Conservation (phyloP, 2,888 invertebrate genomes). For the Cheilosia impressa region DNA sequence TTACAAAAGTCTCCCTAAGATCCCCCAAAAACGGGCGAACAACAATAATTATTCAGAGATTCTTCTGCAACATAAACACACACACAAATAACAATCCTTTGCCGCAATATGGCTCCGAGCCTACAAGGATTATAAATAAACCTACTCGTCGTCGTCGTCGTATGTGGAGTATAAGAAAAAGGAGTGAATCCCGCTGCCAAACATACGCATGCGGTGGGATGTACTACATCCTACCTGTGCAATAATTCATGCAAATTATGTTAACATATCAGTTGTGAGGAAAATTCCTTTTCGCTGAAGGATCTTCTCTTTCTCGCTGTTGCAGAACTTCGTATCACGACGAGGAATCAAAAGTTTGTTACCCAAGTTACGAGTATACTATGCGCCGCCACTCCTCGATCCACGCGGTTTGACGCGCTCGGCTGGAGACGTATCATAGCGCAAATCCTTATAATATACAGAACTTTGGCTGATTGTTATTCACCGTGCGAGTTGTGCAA, state of each 20-base stretch:
- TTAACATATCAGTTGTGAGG: constrained; percentile 73
- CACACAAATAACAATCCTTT: constrained; percentile 72
- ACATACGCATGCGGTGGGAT: constrained; percentile 30
- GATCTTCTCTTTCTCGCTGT: constrained; percentile 40
- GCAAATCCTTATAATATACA: constrained; percentile 59
- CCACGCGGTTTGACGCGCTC: constrained; percentile 62
- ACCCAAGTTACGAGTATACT: background rate
- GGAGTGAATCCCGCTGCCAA: constrained; percentile 19
- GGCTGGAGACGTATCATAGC: constrained; percentile 66
- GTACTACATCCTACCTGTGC: constrained; percentile 33
- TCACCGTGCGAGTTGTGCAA: constrained; percentile 69
- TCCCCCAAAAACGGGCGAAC: constrained; percentile 45
- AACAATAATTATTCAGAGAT: constrained; percentile 74
- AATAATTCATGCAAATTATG: constrained; percentile 75
- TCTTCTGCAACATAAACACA: constrained; percentile 41
- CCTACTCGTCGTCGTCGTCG: constrained; percentile 15
- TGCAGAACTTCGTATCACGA: constrained; percentile 71
- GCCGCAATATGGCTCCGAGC: constrained; percentile 70
- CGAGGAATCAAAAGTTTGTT: constrained; percentile 69
- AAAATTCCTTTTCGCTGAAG: constrained; percentile 63
- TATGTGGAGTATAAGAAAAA: constrained; percentile 28
- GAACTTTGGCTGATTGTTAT: constrained; percentile 53
- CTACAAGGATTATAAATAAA: constrained; percentile 71
- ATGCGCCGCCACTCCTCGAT: constrained; percentile 22
- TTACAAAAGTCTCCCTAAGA: constrained; percentile 19